Evolutionary conservation across 2,113 vertebrate species (phyloP).

Genomic region (Eulacestoma nigropectus): DNA sequence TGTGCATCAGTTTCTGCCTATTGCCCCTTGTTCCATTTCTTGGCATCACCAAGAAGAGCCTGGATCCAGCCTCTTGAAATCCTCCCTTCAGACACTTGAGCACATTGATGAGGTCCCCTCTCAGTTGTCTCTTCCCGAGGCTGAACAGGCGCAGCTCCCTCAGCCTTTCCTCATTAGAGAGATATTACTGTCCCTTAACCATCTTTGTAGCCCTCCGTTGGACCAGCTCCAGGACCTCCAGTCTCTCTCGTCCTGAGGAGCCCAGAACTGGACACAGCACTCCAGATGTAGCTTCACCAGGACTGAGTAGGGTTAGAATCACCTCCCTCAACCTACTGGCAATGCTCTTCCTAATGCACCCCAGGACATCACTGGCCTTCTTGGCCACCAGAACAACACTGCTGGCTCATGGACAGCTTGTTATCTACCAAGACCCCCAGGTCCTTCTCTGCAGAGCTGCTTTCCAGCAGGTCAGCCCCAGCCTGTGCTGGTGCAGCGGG

Average conservation of each 20-base stretch:
- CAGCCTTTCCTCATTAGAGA: accelerated
- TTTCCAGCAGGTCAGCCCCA: not conserved
- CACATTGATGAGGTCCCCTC: not conserved
- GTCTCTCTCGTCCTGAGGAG: not conserved
- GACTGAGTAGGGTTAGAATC: not conserved
- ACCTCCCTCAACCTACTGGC: not conserved
- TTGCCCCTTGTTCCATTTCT: not conserved
- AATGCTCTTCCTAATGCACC: not conserved
- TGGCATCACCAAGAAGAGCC: not conserved
- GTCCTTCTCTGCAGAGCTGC: not conserved
- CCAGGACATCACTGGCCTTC: not conserved
- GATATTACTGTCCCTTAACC: not conserved
- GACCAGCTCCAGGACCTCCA: not conserved
- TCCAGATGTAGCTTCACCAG: not conserved
- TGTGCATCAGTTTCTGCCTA: not conserved
- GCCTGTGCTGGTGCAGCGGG: not conserved
- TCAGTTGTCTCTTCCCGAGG: not conserved
- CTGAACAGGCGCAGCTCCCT: not conserved
- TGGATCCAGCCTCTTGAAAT: not conserved
- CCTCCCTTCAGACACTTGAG: not conserved
- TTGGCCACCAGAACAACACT: not conserved
- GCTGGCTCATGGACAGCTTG: not conserved
- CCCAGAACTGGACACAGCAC: not conserved
- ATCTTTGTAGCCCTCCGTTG: not conserved
- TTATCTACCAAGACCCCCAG: not conserved